Evolutionary conservation across 2,113 vertebrate genomes (phyloP).

Genomic region (Charadrius vociferus): DNA sequence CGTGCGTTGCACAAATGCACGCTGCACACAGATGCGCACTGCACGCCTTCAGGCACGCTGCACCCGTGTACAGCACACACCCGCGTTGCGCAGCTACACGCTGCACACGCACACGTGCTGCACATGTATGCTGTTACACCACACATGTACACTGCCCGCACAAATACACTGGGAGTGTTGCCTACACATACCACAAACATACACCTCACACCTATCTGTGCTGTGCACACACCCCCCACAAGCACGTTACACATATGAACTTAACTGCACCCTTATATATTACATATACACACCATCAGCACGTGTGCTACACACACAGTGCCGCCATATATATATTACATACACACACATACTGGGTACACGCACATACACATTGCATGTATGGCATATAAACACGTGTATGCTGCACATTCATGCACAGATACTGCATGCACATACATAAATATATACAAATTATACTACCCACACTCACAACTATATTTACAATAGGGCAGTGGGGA

Average conservation of each 20-base stretch:
- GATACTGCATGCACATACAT: background rate
- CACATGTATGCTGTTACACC: rapidly evolving
- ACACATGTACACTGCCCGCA: rapidly evolving
- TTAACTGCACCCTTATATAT: rapidly evolving
- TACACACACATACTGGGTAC: too few relatives aligned
- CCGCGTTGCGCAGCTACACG: rapidly evolving
- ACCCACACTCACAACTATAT: rapidly evolving
- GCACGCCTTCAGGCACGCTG: background rate
- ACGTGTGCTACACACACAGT: rapidly evolving
- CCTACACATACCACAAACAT: rapidly evolving
- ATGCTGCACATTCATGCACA: background rate
- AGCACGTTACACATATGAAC: rapidly evolving
- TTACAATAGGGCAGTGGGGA: background rate
- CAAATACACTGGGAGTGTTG: rapidly evolving
- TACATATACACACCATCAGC: background rate
- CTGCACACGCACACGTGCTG: rapidly evolving
- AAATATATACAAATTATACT: background rate
- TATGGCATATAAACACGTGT: rapidly evolving
- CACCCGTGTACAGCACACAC: background rate
- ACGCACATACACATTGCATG: too few relatives aligned
- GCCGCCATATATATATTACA: rapidly evolving
- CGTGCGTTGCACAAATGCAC: rapidly evolving
- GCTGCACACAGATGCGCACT: background rate
- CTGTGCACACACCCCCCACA: rapidly evolving
- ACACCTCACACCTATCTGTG: rapidly evolving